A percentile compares a stretch with the other conserved stretches of the same genome.
Evolutionary conservation across 2,113 vertebrate genomes (phyloP).

Genomic region (Pan troglodytes): NHGRI_mPanTro3-v2.1_pri NC_072413.2:95358001-95358500

Average conservation of each 20-base stretch:
- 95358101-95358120: conserved; percentile 10
- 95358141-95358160: not conserved
- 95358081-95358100: conserved; percentile 19
- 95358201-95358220: conserved; percentile 24
- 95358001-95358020: conserved; percentile 34
- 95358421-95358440: conserved; percentile 64
- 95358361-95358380: conserved; percentile 70
- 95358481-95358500: conserved; percentile 20
- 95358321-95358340: conserved; percentile 67
- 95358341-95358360: conserved; percentile 71
- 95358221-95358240: conserved; percentile 43
- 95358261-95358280: conserved; percentile 17
- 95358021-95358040: not conserved
- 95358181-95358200: not conserved
- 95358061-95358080: not conserved
- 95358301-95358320: conserved; percentile 67
- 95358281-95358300: conserved; percentile 77
- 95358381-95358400: conserved; percentile 83
- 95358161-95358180: not conserved
- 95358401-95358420: conserved; percentile 73
- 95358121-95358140: conserved; percentile 34
- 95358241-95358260: conserved; percentile 33
- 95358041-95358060: conserved; percentile 42
- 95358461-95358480: conserved; percentile 66
- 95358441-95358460: conserved; percentile 77